phyloP scores from a whole-genome alignment of 2,113 vertebrate genomes.

The Daubentonia madagascariensis region DNA sequence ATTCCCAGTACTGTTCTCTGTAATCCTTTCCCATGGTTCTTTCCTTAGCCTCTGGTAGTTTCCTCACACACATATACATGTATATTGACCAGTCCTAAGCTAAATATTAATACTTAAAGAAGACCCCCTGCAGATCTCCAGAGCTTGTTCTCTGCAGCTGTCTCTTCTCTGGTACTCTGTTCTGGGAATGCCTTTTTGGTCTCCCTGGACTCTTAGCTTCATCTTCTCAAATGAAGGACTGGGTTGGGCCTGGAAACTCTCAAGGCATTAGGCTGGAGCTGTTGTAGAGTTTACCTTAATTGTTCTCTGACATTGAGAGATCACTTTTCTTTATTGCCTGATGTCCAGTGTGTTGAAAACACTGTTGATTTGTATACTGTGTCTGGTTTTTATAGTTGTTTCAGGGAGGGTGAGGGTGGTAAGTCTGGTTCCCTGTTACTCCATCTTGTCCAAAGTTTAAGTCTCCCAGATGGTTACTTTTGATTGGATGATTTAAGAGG shows the following conservation, averaged over 20 bases:
- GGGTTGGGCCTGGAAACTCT: background rate
- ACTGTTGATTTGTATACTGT: background rate
- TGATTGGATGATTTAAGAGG: background rate
- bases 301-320: background rate
- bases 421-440: background rate
- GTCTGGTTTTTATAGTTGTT: background rate
- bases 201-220: background rate
- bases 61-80: background rate
- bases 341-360: background rate
- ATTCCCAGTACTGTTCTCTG: background rate
- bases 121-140: background rate
- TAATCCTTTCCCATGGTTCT: background rate
- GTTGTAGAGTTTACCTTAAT: background rate
- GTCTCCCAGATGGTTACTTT: background rate
- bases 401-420: background rate
- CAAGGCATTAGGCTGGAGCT: background rate
- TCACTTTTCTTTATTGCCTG: background rate
- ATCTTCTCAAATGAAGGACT: background rate
- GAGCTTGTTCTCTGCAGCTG: background rate
- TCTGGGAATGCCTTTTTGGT: background rate
- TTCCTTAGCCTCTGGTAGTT: background rate
- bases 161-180: background rate
- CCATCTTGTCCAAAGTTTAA: background rate
- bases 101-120: background rate
- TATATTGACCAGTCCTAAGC: background rate